Evolutionary conservation across 2,113 vertebrate species (phyloP).

Genomic region (Parus major): DNA sequence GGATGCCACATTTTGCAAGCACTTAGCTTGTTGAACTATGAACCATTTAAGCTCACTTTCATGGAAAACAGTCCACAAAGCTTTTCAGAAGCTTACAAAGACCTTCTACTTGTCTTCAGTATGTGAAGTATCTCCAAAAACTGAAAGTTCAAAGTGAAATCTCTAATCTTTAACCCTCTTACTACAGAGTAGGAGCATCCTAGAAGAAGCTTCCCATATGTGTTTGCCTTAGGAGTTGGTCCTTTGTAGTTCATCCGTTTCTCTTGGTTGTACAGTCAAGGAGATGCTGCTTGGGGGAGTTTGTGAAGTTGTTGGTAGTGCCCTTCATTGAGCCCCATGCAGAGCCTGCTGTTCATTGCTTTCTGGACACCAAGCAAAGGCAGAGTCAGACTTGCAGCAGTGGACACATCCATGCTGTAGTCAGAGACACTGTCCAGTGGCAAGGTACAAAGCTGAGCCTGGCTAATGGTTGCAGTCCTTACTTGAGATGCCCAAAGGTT

Average conservation of each 20-base stretch:
- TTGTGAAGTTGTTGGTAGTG: neutral
- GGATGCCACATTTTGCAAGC: neutral
- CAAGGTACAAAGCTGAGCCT: neutral
- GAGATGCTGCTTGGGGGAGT: neutral
- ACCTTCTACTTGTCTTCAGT: neutral
- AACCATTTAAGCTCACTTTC: neutral
- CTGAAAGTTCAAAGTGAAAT: neutral
- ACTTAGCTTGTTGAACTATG: neutral
- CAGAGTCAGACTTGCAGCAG: neutral
- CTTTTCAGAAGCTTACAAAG: neutral
- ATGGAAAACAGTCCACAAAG: neutral
- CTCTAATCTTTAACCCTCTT: neutral
- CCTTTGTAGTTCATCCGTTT: neutral
- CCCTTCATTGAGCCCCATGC: fast-evolving
- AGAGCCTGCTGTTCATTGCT: neutral
- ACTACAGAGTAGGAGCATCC: neutral
- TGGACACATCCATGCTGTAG: neutral
- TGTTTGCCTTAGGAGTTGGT: neutral
- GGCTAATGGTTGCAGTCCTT: neutral
- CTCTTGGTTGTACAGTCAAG: neutral
- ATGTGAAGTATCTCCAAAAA: neutral
- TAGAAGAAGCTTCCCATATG: neutral
- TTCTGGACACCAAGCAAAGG: neutral
- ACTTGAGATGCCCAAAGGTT: neutral
- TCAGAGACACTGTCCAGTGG: neutral